Conservation (phyloP, 92 coral and sea anemone species). For the Paramuricea clavata region DNA sequence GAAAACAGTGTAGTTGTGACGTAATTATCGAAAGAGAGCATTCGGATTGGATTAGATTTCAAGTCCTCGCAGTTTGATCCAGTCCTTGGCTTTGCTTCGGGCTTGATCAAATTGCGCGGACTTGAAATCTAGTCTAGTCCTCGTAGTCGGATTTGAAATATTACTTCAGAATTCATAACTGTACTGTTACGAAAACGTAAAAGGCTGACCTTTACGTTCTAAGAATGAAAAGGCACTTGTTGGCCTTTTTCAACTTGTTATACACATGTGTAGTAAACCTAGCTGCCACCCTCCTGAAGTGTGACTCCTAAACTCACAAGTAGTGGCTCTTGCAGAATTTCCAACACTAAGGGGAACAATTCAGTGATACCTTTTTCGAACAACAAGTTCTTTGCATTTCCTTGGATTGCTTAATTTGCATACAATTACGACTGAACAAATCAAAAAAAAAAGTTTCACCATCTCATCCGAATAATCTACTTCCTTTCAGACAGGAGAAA, state of each 20-base stretch:
- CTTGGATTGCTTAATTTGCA: constrained; percentile 74
- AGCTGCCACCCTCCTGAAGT: constrained; percentile 14
- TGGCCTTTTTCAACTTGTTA: constrained; percentile 10
- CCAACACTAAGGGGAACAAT: neutral
- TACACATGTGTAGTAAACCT: constrained; percentile 34
- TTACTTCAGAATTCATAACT: too few species aligned
- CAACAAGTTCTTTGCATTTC: constrained; percentile 60
- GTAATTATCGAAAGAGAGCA: too few species aligned
- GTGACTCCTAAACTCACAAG: constrained; percentile 22
- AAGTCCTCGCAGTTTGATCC: too few species aligned
- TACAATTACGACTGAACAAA: constrained; percentile 51
- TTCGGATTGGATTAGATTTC: too few species aligned
- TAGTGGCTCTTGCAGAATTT: constrained; percentile 10
- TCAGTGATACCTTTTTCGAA: too few species aligned
- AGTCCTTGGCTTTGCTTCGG: too few species aligned
- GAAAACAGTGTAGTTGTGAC: too few species aligned
- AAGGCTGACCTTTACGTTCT: too few species aligned
- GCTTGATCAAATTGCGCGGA: too few species aligned
- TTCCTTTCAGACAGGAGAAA: constrained; percentile 49
- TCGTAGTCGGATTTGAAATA: too few species aligned
- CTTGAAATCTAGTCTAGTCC: too few species aligned
- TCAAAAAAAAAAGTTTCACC: constrained; percentile 52
- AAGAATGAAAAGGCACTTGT: constrained; percentile 23
- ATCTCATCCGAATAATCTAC: constrained; percentile 37
- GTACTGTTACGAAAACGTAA: too few species aligned